Evolutionary conservation across 2,888 invertebrate genomes (phyloP), one percentile per base, ranked within the genome.

Genomic region (Heliconius erato): DNA sequence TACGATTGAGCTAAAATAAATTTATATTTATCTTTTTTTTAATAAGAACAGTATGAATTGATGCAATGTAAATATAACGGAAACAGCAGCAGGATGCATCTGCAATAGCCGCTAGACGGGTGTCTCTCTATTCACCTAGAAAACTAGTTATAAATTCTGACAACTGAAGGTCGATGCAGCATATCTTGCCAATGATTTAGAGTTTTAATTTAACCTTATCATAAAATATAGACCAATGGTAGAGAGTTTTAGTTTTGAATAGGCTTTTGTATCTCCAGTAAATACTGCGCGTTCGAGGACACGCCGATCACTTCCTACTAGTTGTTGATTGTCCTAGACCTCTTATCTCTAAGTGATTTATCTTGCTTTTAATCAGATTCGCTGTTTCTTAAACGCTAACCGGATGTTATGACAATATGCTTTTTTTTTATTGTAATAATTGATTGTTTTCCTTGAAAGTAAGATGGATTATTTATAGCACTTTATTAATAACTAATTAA

Each of bases 81-180:
- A 77, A 63, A 63, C 76, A 59, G 54, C 69, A 32, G 68, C 79
- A 74, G 74, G 79, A 80, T 78, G 72, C 40, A 72, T 26, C 74
- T 71, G 69, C 68, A 74, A 71, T 54, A 83, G 40, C 67, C 80
- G 26, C 67, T 67, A 67, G 63, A 71, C 63, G 26, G 67, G 44
- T 65, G n/a, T 81, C 79, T 84, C 49, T 79, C 40, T 63, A 65
- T 67, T 78, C 72, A 26, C 54, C 67, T 77, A 84, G 84, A 74
- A 83, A 86, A 86, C 82, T 84, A 84, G 84, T 85, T 85, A 69
- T 74, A 74, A 83, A 74, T 84, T 86, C 82, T 84, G 84, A 84
- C 84, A 84, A 78, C 79, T 81, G 84, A 85, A 87, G 86, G 86
- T 84, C 82, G 83, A 71, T 63, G 69, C 79, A 44, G 26, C 80